phyloP scores from a whole-genome alignment of 2,797 vertebrate species.

The Anas capensis region DNA sequence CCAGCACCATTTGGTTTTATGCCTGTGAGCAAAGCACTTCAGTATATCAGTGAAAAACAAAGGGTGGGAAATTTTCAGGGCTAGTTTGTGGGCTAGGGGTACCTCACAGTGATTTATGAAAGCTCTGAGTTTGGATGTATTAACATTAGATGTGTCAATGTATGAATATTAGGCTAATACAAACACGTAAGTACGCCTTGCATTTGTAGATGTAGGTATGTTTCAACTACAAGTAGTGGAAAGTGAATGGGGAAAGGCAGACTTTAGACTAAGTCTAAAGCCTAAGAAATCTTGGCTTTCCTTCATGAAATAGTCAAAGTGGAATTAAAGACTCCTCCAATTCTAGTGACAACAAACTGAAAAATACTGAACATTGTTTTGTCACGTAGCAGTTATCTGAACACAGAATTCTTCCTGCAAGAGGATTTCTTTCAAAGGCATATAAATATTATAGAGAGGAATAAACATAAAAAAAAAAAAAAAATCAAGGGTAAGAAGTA shows the following conservation, averaged over 20 bases:
- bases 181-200: background rate
- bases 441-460: background rate
- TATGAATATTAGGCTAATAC: background rate
- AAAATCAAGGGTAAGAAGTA: background rate
- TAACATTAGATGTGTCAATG: too few species aligned
- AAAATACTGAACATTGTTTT: background rate
- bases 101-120: background rate
- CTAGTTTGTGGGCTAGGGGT: background rate
- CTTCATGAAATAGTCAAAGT: background rate
- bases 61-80: background rate
- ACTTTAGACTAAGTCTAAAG: background rate
- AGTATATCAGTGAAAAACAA: fast-evolving
- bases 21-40: background rate
- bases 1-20: background rate
- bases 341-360: background rate
- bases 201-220: background rate
- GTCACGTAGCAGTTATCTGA: background rate
- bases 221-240: background rate
- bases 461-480: background rate
- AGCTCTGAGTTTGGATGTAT: background rate
- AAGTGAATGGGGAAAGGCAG: background rate
- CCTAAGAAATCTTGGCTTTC: background rate
- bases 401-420: background rate
- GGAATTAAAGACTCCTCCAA: background rate
- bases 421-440: background rate